Percentiles rank a stretch among this genome's conserved stretches.
Conservation (phyloP, 2,888 invertebrate species). For the Camptogramma bilineatum region DNA sequence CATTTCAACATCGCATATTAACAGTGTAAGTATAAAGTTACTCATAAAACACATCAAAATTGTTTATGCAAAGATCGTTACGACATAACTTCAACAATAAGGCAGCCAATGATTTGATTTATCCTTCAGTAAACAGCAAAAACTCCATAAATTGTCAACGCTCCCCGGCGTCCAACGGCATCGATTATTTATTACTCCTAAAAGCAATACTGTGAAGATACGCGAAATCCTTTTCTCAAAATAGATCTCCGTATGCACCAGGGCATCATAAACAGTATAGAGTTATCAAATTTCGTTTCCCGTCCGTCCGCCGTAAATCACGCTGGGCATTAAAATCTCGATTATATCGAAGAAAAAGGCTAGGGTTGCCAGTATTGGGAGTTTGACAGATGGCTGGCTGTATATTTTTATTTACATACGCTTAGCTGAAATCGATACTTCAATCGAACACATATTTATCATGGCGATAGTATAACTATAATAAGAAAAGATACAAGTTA, state of each 20-base stretch:
- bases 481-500: background rate
- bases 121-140: slow-evolving; percentile 33
- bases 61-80: background rate
- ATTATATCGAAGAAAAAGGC: slow-evolving; percentile 54
- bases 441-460: background rate
- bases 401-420: slow-evolving; percentile 1
- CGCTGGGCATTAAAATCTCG: slow-evolving; percentile 80
- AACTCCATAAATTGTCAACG: slow-evolving; percentile 38
- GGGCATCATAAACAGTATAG: slow-evolving; percentile 77
- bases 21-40: too few relatives aligned
- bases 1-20: too few relatives aligned
- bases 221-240: slow-evolving; percentile 43
- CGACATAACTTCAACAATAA: slow-evolving; percentile 9
- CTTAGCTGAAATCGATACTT: background rate
- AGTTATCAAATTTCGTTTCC: slow-evolving; percentile 81
- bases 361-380: slow-evolving; percentile 33
- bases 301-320: slow-evolving; percentile 75
- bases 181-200: slow-evolving; percentile 36
- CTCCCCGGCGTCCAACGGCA: slow-evolving; percentile 31
- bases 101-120: slow-evolving; percentile 27
- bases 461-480: background rate
- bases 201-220: slow-evolving; percentile 41
- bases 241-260: slow-evolving; percentile 60
- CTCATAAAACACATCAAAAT: too few relatives aligned
- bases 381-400: slow-evolving; percentile 31